Evolutionary conservation across 2,797 vertebrate species (phyloP).

Genomic region (Sebastes aleutianus): DNA sequence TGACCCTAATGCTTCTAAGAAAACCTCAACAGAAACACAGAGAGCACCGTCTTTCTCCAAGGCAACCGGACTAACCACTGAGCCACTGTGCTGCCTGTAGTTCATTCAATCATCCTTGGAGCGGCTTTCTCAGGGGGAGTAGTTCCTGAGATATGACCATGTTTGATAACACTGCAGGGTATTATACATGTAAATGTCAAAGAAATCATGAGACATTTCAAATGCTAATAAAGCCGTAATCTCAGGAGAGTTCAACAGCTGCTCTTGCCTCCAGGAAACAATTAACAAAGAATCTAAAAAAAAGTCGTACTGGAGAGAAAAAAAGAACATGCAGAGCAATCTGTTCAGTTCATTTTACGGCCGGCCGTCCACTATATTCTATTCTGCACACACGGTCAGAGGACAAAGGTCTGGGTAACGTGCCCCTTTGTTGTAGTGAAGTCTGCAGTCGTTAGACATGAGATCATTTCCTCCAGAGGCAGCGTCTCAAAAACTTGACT

Average conservation of each 20-base stretch:
- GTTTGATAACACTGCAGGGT: neutral
- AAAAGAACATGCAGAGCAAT: neutral
- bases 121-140: neutral
- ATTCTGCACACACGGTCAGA: neutral
- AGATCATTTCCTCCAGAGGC: constrained; percentile 63
- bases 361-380: neutral
- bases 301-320: neutral
- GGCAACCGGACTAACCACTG: neutral
- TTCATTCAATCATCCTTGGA: neutral
- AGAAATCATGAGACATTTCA: neutral
- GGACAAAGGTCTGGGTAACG: constrained; percentile 59
- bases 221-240: neutral
- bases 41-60: neutral
- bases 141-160: neutral
- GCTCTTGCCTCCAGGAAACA: neutral
- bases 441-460: constrained; percentile 59
- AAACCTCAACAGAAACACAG: neutral
- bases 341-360: neutral
- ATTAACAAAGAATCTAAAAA: neutral
- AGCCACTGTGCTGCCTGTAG: neutral
- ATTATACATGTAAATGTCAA: neutral
- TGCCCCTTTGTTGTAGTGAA: constrained; percentile 8
- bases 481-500: constrained; percentile 34
- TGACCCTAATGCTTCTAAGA: neutral
- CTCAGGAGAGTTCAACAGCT: neutral